Base-by-base conservation (phyloP, 2,888 invertebrate species). In the Merodon equestris region DNA sequence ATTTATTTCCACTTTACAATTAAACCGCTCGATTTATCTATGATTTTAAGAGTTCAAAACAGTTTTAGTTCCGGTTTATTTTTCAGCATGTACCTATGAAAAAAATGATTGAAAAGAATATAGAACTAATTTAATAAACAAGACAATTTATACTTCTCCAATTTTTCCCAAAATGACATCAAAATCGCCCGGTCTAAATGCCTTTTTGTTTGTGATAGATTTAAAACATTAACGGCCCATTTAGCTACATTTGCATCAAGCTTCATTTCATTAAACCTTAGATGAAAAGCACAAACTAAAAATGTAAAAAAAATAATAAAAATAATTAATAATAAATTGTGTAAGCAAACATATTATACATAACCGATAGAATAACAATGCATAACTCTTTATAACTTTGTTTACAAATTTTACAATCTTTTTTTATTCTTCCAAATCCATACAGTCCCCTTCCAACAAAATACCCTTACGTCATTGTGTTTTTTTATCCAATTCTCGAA, bases 151-250 rank as follows among this genome's bases (percentile, higher is more conserved):
- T 90, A 97, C 96, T 94, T 96, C 90, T 99, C 99, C 45, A 99
- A 91, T 82, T 94, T 94, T 89, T 98, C 98, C 99, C 99, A 99
- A 90, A 99, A 98, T 83, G 94, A 93, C 92, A 98, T 96, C 61
- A 99, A 91, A 34, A 95, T 95, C 50, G 99, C 99, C 85, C 98
- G 92, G 90, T 99, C 99, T 85, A 99, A 93, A 92, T 99, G 99
- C 60, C 99, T 91, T 89, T 97, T 97, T 60, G 95, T 95, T 86
- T 96, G 92, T 74, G 97, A 97, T 50, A 99, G 91, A 87, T 96
- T 94, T 82, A 99, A 93, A 18, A 98, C 94, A 45, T 95, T 95
- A 7, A 99, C 99, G 38, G 97, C 96, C 99, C 99, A 99, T 85
- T 97, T 96, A 42, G 94, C 95, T 36, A 99, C 98, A 89, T 99